Evolutionary conservation across 2,888 invertebrate genomes (phyloP).

Genomic region (Xanthorhoe designata): DNA sequence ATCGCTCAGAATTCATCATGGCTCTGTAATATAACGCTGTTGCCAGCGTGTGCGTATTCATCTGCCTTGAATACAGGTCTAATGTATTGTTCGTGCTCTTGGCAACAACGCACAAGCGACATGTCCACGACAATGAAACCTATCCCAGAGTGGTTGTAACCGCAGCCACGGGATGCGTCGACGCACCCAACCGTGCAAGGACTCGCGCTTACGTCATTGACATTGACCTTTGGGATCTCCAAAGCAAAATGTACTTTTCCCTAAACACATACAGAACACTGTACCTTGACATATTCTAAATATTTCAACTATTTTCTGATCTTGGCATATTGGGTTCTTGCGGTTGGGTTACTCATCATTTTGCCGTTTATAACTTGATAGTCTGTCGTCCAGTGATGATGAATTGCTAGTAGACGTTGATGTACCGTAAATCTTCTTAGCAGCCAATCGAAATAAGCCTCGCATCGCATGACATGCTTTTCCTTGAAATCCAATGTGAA

Average conservation of each 20-base stretch:
- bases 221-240: slow-evolving; percentile 55
- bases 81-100: slow-evolving; percentile 59
- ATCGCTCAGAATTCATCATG: slow-evolving; percentile 34
- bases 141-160: slow-evolving; percentile 77
- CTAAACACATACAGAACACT: slow-evolving; percentile 47
- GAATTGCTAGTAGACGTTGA: slow-evolving; percentile 43
- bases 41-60: slow-evolving; percentile 38
- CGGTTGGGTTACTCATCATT: slow-evolving; percentile 41
- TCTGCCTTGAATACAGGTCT: slow-evolving; percentile 45
- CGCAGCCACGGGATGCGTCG: slow-evolving; percentile 75
- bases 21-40: slow-evolving; percentile 31
- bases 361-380: slow-evolving; percentile 41
- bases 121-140: slow-evolving; percentile 73
- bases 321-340: slow-evolving; percentile 46
- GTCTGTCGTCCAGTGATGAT: slow-evolving; percentile 47
- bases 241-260: slow-evolving; percentile 52
- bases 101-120: slow-evolving; percentile 69
- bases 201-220: slow-evolving; percentile 69
- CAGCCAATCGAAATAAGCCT: slow-evolving; percentile 25
- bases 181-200: slow-evolving; percentile 80
- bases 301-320: slow-evolving; percentile 5
- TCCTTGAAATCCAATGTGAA: slow-evolving; percentile 24
- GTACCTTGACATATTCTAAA: slow-evolving; percentile 43
- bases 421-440: slow-evolving; percentile 20
- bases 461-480: slow-evolving; percentile 18